Base-by-base conservation (phyloP, 2,888 invertebrate species). In the Chaitophorus viminalis region DNA sequence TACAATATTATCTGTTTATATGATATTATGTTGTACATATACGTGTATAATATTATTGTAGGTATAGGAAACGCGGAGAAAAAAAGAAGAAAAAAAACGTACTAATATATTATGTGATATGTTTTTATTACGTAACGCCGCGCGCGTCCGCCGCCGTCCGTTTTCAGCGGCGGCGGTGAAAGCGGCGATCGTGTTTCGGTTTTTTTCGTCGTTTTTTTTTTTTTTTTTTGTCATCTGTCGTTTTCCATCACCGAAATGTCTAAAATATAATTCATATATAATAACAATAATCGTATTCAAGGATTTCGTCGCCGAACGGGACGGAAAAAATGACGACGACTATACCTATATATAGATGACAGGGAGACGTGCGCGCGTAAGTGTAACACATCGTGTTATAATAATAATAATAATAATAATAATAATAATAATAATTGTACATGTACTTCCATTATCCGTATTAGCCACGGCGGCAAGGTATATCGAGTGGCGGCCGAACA, bases 281-380 rank as follows among this genome's bases (percentile, higher is more conserved):
- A 52, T 9, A 29, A 77, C 39, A 52, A 77, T 77, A 87, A 87
- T 79, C 79, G 87, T 81, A 76, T 84, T 87, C 87, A 87, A 87
- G 87, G 87, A 87, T 87, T 36, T 78, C 65, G 65, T 82, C 83
- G 83, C 46, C 72, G 52, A 25, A 3, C 36, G 29, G 60, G 75
- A 25, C 74, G 70, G 70, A 70, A 70, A 70, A 70, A 70, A 70
- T 17, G 29, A 70, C 70, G 21, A 21, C 60, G 3, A 14, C n/a
- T n/a, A n/a, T n/a, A n/a, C n/a, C n/a, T n/a, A n/a, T n/a, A n/a
- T n/a, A n/a, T n/a, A n/a, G n/a, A n/a, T n/a, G n/a, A n/a, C n/a
- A n/a, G 31, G 31, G 31, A 65, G 65, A 65, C 65, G 65, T 8
- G 65, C 65, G 65, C 65, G 65, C 65, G 65, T 25, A 8, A 8